Evolutionary conservation across 2,797 vertebrate genomes (phyloP), one percentile per base, ranked within the genome.

Genomic region (Trachurus trachurus): DNA sequence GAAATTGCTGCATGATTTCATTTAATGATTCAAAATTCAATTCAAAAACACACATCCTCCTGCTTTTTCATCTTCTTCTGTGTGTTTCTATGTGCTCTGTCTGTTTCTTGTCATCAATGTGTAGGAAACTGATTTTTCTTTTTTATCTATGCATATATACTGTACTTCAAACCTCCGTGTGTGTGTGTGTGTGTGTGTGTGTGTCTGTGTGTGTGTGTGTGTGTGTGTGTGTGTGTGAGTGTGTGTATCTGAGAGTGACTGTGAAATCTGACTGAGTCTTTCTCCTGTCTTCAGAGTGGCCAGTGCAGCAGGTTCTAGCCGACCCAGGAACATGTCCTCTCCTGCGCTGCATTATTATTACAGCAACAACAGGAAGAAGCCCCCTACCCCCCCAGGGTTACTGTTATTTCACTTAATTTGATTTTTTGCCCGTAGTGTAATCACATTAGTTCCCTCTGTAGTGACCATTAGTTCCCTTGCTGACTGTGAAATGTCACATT

Each of bases 321-420:
- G 93, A 85, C 61, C 90, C 87, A 90, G 92, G 92, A 94, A 94
- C 88, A 87, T 91, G 90, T 94, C 93, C 60, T 91, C 93, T 88
- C 92, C 94, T 67, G 90, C 90, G 61, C 91, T 93, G 81, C 92
- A 91, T 71, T 92, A 90, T 90, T 93, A 90, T 94, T 94, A 93
- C 92, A 93, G 71, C 92, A 92, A 85, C 90, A 69, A 80, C 93
- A 91, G 60, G 90, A 95, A 77, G 93, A 94, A 93, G 83, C 84
- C 66, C 71, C 74, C 87, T 64, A 82, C 54, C 82, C 80, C 54
- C 81, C 80, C 93, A 69, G 94, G 93, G 92, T 94, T 89, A 90
- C 72, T 87, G 66, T 66, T 31, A 44, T 76, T 88, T 76, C 17
- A 78, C 40, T 82, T 78, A 0, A 68, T 71, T 79, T 73, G 4